phyloP scores from a whole-genome alignment of 2,888 invertebrate species.

The Shargacucullia verbasci region DNA sequence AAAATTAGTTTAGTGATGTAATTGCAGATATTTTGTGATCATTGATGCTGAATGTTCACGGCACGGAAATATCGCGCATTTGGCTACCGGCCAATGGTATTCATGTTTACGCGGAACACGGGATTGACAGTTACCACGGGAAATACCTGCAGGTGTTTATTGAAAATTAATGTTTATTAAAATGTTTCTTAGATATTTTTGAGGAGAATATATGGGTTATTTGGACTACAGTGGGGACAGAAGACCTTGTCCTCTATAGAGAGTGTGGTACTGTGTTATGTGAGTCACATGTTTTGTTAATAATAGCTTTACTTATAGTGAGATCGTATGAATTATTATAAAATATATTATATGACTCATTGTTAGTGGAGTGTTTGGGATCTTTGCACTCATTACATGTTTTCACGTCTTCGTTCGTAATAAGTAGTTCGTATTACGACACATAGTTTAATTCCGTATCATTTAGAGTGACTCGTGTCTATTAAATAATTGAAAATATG shows the following conservation, averaged over 20 bases:
- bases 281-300: constrained; percentile 27
- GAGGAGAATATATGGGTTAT: constrained; percentile 25
- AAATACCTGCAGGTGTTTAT: constrained; percentile 45
- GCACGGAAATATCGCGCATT: constrained; percentile 53
- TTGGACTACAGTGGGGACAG: constrained; percentile 18
- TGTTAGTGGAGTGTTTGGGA: neutral
- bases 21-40: constrained; percentile 44
- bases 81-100: constrained; percentile 50
- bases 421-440: no score
- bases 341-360: constrained; percentile 8
- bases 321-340: constrained; percentile 8
- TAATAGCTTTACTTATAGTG: constrained; percentile 14
- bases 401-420: no score
- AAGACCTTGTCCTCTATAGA: constrained; percentile 34
- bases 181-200: constrained; percentile 6
- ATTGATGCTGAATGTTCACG: constrained; percentile 44
- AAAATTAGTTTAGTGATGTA: constrained; percentile 40
- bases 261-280: constrained; percentile 15
- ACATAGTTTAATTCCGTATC: no score
- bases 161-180: constrained; percentile 18
- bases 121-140: constrained; percentile 46
- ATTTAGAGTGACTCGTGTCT: no score
- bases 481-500: no score
- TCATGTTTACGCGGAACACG: constrained; percentile 43
- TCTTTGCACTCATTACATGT: no score